Conservation (phyloP, 2,888 invertebrate genomes). For the Drosophila longiperda region DNA sequence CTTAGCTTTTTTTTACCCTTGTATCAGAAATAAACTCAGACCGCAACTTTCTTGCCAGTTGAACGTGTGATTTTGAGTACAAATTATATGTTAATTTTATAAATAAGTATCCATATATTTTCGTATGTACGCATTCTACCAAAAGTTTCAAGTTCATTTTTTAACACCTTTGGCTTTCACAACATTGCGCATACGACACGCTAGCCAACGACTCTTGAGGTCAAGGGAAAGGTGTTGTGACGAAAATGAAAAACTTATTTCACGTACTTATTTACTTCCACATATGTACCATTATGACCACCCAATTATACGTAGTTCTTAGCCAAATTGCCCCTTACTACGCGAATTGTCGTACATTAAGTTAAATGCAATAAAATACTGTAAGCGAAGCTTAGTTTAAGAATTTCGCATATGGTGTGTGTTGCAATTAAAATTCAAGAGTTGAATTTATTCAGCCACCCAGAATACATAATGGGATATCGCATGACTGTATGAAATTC, state of each 20-base stretch:
- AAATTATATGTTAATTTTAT: neutral
- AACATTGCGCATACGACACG: constrained; percentile 25
- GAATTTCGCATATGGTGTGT: neutral
- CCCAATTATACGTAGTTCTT: neutral
- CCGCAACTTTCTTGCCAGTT: neutral
- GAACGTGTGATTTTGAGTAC: neutral
- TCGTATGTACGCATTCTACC: neutral
- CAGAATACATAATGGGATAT: neutral
- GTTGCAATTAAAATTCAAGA: neutral
- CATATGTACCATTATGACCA: neutral
- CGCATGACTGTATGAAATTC: neutral
- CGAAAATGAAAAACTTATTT: neutral
- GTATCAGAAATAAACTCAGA: neutral
- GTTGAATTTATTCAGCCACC: too few relatives aligned
- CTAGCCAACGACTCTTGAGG: constrained; percentile 20
- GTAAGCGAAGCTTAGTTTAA: neutral
- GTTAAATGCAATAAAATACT: neutral
- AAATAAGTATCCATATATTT: neutral
- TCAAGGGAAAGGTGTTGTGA: neutral
- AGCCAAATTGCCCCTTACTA: neutral
- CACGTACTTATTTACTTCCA: neutral
- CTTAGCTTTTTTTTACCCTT: neutral
- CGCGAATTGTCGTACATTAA: neutral
- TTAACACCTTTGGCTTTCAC: neutral
- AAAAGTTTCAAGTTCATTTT: constrained; percentile 3